Evolutionary conservation across 2,888 invertebrate species (phyloP).

Genomic region (Cinara cedri): DNA sequence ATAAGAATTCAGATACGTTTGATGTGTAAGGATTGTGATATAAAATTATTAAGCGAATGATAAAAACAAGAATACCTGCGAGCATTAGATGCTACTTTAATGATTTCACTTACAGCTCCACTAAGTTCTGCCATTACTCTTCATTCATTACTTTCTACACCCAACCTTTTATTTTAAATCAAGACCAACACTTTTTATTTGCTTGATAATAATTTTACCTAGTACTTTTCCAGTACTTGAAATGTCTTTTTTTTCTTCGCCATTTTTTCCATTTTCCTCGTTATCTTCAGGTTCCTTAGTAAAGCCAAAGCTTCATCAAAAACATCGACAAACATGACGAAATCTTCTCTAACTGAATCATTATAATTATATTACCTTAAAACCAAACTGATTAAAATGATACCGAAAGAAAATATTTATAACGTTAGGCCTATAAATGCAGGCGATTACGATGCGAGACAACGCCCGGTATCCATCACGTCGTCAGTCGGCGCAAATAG

Average conservation of each 20-base stretch:
- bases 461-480: neutral
- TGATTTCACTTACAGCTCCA: too few species aligned
- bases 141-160: too few species aligned
- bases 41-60: too few species aligned
- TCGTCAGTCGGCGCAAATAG: neutral
- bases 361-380: too few species aligned
- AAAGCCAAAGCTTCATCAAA: slow-evolving; percentile 9
- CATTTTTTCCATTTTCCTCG: neutral
- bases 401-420: neutral
- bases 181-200: slow-evolving; percentile 23
- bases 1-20: too few species aligned
- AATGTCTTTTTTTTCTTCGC: neutral
- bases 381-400: too few species aligned
- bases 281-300: neutral
- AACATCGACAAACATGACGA: neutral
- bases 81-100: too few species aligned
- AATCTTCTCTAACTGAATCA: too few species aligned
- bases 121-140: too few species aligned
- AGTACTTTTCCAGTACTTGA: slow-evolving; percentile 19
- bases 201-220: slow-evolving; percentile 29
- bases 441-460: neutral
- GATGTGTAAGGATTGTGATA: too few species aligned
- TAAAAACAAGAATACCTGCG: too few species aligned
- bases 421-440: slow-evolving; percentile 1
- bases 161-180: slow-evolving; percentile 38